Evolutionary conservation across 2,888 invertebrate genomes (phyloP), one percentile per base, ranked within the genome.

Genomic region (Vesta saturnalis): DNA sequence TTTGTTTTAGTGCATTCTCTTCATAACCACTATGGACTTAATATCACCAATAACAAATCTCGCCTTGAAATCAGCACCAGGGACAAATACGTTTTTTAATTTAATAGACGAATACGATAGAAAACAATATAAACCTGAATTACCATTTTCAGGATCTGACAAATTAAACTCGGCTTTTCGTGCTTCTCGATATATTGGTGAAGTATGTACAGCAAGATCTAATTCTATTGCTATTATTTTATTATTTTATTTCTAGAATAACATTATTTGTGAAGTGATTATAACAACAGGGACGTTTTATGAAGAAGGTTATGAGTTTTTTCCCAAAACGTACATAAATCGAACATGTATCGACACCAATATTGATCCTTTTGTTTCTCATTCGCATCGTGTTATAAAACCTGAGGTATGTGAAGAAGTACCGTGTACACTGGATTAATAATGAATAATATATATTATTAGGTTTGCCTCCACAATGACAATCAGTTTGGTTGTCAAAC

Each of bases 241-340:
- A 39, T n/a, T n/a, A n/a, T n/a, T 10, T 54, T 39, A 5, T 2
- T 64, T 69, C 22, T 18, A 69, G 69, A 62, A 69, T 15, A 59
- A 49, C 19, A 47, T 69, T 8, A n/a, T 62, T 4, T 69, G 69
- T 14, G 69, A 69, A 52, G 59, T 65, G 8, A 18, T 8, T 22
- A 39, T 61, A 6, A 54, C 65, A 10, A 58, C 46, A 22, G 69
- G 22, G 30, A 21, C 5, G 0, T 64, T 69, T 30, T 23, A 47
- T 12, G 74, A 78, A 70, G 70, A 71, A 8, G 78, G 77, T 3
- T 77, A 74, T 18, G 76, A 79, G 23, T 78, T 77, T 56, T 76
- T 73, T 57, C 77, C 78, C 4, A 76, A 70, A 58, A 73, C 75
- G 52, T 79, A 76, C 60, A 39, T 67, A n/a, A 73, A 73, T 47